Evolutionary conservation across 2,888 invertebrate genomes (phyloP), one percentile per base, ranked within the genome.

Genomic region (Agriopis aurantiaria): DNA sequence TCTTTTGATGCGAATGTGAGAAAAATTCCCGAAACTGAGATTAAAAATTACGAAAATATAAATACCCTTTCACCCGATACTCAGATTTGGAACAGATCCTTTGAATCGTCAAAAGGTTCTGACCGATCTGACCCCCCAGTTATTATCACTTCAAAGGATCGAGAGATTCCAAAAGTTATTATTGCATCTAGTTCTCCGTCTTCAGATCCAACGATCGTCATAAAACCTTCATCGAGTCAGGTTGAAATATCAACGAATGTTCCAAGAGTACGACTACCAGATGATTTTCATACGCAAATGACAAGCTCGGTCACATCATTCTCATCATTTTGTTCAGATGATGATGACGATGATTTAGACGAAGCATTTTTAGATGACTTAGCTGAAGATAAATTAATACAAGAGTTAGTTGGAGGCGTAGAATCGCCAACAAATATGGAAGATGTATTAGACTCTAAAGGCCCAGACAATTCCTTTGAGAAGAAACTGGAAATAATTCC

Each of bases 171-270:
- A 23, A 94, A 90, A 85, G 92, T 95, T 0, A 95, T 95, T 46
- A 94, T 95, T 66, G 91, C 95, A 1, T 90, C 95, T 1, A 94
- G 94, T 79, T 88, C 92, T 65, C 85, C 91, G 33, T 85, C 86
- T 59, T 85, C 93, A 69, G 96, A 96, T 78, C 94, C 95, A 0
- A 95, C 95, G 81, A 95, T 96, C 69, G 91, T 96, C 48, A 96
- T 96, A 23, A 95, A 95, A 77, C 95, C 96, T 8, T 95, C 95
- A 0, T 91, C 94, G 53, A 91, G 86, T 75, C 87, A 88, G 75
- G 71, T 80, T n/a, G 87, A 87, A 76, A 85, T 91, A 68, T 82
- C 87, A 5, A 82, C 85, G 69, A 90, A 92, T 78, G 88, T 92
- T 63, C 94, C 96, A 8, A 91, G 95, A 81, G 95, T 96, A 1